phyloP scores from a whole-genome alignment of 2,888 invertebrate species.

The Polymixis lichenea region DNA sequence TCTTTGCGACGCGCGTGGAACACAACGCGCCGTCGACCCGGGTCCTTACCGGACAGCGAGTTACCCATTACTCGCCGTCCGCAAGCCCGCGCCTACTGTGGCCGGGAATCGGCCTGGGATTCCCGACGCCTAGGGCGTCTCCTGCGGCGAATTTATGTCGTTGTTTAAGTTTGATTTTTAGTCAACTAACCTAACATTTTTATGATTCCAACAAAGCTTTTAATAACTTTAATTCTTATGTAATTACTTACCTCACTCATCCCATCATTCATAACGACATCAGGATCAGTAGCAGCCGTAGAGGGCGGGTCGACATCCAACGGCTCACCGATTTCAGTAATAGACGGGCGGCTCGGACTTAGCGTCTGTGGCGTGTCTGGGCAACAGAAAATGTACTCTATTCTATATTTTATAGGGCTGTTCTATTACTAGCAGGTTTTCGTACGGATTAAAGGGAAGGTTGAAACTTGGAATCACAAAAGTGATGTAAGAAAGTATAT shows the following conservation, averaged over 20 bases:
- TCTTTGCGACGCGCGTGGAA: too few species aligned
- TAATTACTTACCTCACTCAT: conserved; percentile 81
- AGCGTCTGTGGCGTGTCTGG: conserved; percentile 85
- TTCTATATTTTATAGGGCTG: conserved; percentile 25
- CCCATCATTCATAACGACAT: conserved; percentile 87
- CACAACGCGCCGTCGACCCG: too few species aligned
- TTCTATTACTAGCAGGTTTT: conserved; percentile 11
- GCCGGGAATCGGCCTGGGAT: too few species aligned
- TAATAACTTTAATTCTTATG: neutral
- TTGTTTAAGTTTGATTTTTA: too few species aligned
- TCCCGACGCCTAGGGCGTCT: too few species aligned
- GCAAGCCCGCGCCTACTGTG: too few species aligned
- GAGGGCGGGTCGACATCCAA: conserved; percentile 83
- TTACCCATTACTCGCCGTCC: too few species aligned
- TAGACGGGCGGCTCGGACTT: conserved; percentile 79
- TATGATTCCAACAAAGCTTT: neutral
- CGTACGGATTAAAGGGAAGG: too few species aligned
- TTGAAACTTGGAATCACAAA: too few species aligned
- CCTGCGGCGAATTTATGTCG: too few species aligned
- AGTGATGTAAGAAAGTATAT: too few species aligned
- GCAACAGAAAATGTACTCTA: conserved; percentile 28
- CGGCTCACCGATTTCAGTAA: conserved; percentile 74
- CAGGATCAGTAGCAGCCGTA: conserved; percentile 76
- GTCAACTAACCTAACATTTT: neutral
- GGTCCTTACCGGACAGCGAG: too few species aligned